Evolutionary conservation across 2,113 vertebrate species (phyloP), one percentile per base, ranked within the genome.

Genomic region (Microcebus murinus): DNA sequence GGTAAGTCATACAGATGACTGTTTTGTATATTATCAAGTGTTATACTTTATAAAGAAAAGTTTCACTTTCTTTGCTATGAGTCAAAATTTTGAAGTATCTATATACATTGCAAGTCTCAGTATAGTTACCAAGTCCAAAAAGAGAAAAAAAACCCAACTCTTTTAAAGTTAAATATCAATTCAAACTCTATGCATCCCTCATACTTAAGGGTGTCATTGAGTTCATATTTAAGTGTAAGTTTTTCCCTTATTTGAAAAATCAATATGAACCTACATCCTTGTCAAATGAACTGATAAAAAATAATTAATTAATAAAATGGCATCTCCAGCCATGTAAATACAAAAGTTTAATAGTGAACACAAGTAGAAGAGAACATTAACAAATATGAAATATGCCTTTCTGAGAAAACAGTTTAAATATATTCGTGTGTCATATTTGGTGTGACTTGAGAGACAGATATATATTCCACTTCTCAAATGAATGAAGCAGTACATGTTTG

Each of bases 401-500:
- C 14, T 45, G 36, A 77, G 42, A 73, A 90, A 90, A 73, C 13
- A 80, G 11, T 84, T 71, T 48, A 17, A 79, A 50, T 97, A n/a
- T 39, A 50, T 13, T 23, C 65, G 31, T 65, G 6, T 55, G 4
- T 50, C 12, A 4, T 48, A 70, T 36, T 86, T 86, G 11, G 4
- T 8, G 1, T 93, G 93, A 81, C 86, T 97, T 79, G 71, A 96
- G 71, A 96, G 92, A 79, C n/a, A 97, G 65, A 96, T 63, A 90
- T 91, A 94, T 79, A 93, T 92, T 97, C 87, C 31, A 90, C 11
- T 98, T 93, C 90, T 97, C 87, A 94, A 95, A 97, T 96, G 79
- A 84, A 97, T 90, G 95, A 95, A 97, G 71, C 34, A 97, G 63
- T 83, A 89, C 86, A 81, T 98, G 94, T 97, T 98, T 98, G 95